phyloP scores from a whole-genome alignment of 2,888 invertebrate species.

The Rhagonycha lutea region DNA sequence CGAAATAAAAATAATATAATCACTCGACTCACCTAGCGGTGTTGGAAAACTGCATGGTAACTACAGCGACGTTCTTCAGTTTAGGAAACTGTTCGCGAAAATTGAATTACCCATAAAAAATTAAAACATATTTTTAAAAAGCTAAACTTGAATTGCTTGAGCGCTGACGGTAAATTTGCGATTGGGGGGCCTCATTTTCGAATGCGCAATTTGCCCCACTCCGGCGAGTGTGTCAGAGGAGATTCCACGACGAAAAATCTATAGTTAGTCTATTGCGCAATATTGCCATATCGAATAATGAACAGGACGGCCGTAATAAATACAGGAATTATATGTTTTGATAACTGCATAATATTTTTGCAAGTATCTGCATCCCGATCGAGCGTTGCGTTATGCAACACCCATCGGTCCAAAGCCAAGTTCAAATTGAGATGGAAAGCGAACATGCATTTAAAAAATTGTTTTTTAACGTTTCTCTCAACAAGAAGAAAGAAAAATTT shows the following conservation, averaged over 20 bases:
- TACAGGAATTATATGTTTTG: not conserved
- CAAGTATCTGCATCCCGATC: not conserved
- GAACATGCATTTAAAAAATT: not conserved
- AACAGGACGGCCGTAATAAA: conserved; percentile 1
- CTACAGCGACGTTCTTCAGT: not conserved
- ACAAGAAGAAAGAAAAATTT: not conserved
- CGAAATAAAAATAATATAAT: not conserved
- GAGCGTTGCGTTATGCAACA: not conserved
- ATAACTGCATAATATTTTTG: not conserved
- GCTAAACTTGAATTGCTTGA: not conserved
- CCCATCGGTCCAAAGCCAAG: not conserved
- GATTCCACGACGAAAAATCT: conserved; percentile 36
- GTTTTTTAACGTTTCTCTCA: not conserved
- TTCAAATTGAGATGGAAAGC: not conserved
- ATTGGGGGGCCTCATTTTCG: conserved; percentile 41
- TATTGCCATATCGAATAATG: conserved; percentile 28
- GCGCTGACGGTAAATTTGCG: conserved; percentile 33
- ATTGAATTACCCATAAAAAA: not conserved
- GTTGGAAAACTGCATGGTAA: not conserved
- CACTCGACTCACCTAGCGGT: not conserved
- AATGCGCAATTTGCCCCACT: conserved; percentile 54
- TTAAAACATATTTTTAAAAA: not conserved
- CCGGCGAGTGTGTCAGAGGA: conserved; percentile 30
- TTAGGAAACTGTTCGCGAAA: not conserved
- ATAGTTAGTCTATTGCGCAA: conserved; percentile 36